phyloP scores from a whole-genome alignment of 2,888 invertebrate species.

The Amaurobius ferox region DNA sequence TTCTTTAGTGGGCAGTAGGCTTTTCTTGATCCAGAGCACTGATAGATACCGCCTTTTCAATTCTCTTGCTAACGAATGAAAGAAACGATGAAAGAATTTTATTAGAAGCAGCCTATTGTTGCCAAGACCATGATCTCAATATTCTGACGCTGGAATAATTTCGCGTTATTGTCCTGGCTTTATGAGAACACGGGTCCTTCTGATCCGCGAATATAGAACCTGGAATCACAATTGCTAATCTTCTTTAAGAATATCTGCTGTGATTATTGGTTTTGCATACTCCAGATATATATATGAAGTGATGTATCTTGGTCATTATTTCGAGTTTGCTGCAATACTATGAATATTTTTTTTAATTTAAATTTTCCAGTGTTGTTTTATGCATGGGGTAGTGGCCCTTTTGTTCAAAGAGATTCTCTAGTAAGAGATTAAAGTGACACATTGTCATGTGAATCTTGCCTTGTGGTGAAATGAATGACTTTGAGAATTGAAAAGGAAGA shows the following conservation, averaged over 20 bases:
- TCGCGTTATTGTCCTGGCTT: neutral
- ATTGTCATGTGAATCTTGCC: too few species aligned
- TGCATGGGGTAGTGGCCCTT: too few species aligned
- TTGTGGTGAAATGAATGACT: too few species aligned
- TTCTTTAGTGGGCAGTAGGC: slow-evolving; percentile 15
- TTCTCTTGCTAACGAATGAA: slow-evolving; percentile 26
- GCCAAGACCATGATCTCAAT: slow-evolving; percentile 34
- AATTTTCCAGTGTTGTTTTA: too few species aligned
- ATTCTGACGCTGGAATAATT: neutral
- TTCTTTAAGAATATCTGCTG: neutral
- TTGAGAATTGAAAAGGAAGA: too few species aligned
- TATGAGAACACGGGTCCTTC: neutral
- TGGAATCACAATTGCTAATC: neutral
- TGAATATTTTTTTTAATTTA: too few species aligned
- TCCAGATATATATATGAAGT: neutral
- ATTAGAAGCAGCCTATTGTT: slow-evolving; percentile 24
- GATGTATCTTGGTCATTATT: neutral
- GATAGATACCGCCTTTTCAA: slow-evolving; percentile 35
- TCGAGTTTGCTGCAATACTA: too few species aligned
- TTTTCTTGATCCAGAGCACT: slow-evolving; percentile 48
- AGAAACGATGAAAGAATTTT: slow-evolving; percentile 24
- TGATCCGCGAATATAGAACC: neutral
- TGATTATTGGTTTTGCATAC: neutral
- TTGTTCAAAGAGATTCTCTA: too few species aligned
- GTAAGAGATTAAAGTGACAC: too few species aligned